Evolutionary conservation across 2,797 vertebrate genomes (phyloP).

Genomic region (Morelia viridis): DNA sequence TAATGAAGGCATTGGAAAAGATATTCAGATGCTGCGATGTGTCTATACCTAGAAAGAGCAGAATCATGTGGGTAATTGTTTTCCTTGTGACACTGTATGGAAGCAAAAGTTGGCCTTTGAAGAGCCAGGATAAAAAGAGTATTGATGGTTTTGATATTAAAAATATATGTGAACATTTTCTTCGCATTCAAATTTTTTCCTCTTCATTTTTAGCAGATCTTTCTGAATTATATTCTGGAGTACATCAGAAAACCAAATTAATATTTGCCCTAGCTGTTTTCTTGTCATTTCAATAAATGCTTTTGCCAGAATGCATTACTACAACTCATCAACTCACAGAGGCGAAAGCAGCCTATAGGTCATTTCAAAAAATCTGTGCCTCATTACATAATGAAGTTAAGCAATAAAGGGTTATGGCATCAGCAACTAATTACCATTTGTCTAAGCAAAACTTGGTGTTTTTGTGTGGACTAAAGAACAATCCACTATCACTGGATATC

Average conservation of each 20-base stretch:
- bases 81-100: too few species aligned
- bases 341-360: not conserved
- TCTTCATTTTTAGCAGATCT: not conserved
- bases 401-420: constrained; percentile 3
- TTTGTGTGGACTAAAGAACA: not conserved
- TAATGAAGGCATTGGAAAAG: too few species aligned
- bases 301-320: not conserved
- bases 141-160: not conserved
- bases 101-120: too few species aligned
- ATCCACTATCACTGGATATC: not conserved
- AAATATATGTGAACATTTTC: not conserved
- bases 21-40: too few species aligned
- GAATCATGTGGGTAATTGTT: too few species aligned
- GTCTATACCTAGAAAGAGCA: too few species aligned
- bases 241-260: constrained; percentile 6
- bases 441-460: not conserved
- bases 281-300: not conserved
- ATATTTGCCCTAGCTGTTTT: not conserved
- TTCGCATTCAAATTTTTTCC: not conserved
- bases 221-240: not conserved
- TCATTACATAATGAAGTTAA: not conserved
- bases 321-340: not conserved
- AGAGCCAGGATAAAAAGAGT: too few species aligned
- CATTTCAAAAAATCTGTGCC: not conserved
- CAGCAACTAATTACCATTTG: not conserved